Evolutionary conservation across 2,888 invertebrate species (phyloP).

Genomic region (Glyphotaelius pellucidus): DNA sequence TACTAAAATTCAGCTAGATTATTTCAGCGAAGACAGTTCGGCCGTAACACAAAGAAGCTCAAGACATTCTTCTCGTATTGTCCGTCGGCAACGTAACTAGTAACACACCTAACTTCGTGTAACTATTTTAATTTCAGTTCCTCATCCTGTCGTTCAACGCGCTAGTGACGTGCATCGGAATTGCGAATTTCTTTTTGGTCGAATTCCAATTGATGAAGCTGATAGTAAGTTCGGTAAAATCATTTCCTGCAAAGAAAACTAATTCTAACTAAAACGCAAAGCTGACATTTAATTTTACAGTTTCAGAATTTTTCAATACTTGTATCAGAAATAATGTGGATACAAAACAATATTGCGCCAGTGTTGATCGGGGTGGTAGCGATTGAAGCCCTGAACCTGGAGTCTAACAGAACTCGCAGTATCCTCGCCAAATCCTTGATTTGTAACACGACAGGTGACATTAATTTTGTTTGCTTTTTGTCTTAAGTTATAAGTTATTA

Average conservation of each 20-base stretch:
- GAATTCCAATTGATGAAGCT: background rate
- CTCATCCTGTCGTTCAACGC: constrained; percentile 14
- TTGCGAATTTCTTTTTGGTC: background rate
- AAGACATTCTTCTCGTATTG: no score
- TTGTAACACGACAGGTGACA: background rate
- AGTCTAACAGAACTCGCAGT: background rate
- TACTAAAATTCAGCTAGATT: no score
- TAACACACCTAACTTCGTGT: background rate
- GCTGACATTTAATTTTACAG: background rate
- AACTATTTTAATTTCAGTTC: constrained; percentile 6
- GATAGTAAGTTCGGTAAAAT: background rate
- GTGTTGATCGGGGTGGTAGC: background rate
- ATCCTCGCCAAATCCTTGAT: constrained; percentile 21
- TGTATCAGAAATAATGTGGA: background rate
- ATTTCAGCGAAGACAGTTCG: no score
- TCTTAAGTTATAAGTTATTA: no score
- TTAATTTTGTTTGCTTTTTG: background rate
- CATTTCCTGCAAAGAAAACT: background rate
- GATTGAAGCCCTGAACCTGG: background rate
- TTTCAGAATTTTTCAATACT: background rate
- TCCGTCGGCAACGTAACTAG: background rate
- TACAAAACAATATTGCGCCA: background rate
- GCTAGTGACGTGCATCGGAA: background rate
- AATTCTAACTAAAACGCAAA: background rate
- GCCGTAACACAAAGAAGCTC: no score